Percentiles rank a stretch among this genome's conserved stretches.
Conservation (phyloP, 2,797 vertebrate species). For the Xyrichtys novacula region DNA sequence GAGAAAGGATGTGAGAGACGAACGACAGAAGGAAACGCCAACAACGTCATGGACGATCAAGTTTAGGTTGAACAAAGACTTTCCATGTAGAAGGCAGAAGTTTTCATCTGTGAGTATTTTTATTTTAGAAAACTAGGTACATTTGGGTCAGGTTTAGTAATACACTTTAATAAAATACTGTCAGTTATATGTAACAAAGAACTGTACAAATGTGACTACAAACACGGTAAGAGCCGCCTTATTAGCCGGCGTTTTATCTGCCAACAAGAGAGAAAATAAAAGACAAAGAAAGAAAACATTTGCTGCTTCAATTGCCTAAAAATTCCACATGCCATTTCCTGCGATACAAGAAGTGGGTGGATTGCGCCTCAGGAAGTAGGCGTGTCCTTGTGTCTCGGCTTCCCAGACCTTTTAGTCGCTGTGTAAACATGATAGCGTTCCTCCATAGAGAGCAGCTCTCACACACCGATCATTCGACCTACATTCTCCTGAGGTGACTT, state of each 20-base stretch:
- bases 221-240: constrained; percentile 41
- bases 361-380: constrained; percentile 71
- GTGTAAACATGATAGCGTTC: constrained; percentile 82
- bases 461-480: constrained; percentile 65
- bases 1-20: constrained; percentile 53
- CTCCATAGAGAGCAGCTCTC: constrained; percentile 61
- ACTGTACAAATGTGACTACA: constrained; percentile 79
- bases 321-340: constrained; percentile 79
- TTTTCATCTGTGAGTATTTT: constrained; percentile 66
- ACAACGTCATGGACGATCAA: not conserved
- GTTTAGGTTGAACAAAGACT: not conserved
- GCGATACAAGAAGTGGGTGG: constrained; percentile 72
- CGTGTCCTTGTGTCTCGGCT: constrained; percentile 54
- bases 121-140: constrained; percentile 85
- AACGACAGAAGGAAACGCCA: constrained; percentile 31
- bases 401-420: constrained; percentile 57
- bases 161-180: constrained; percentile 75
- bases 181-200: constrained; percentile 61
- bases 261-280: constrained; percentile 9
- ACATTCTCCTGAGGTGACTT: constrained; percentile 54
- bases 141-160: constrained; percentile 71
- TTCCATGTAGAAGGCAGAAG: not conserved
- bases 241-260: constrained; percentile 1
- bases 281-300: constrained; percentile 61
- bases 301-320: constrained; percentile 69